Base-by-base conservation (phyloP, 2,888 invertebrate genomes). In the Trissolcus brochymenae region DNA sequence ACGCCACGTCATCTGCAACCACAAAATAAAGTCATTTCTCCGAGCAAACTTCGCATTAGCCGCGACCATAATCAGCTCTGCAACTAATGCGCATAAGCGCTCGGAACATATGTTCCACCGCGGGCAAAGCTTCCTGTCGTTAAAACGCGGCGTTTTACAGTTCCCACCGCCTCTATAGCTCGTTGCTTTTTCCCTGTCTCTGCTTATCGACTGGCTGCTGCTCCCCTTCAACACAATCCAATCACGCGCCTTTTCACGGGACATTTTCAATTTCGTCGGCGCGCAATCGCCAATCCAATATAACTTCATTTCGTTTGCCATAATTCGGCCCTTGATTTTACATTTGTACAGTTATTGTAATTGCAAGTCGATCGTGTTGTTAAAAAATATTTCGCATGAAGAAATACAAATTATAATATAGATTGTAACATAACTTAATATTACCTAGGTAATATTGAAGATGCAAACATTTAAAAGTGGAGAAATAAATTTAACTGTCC, bases 91-190 rank as follows among this genome's bases (percentile, higher is more conserved):
- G 25, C 25, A 25, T 25, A 68, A 50, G 53, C 60, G 54, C 25
- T 43, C 79, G 82, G 84, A 87, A 88, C 88, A 88, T 81, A 82
- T 87, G 87, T 88, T 86, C 79, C 79, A 80, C 80, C 85, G 81
- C 82, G 79, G 62, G 73, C 82, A 83, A 86, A 85, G 81, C 85
- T 88, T 88, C 88, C 88, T 84, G 87, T 88, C 88, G 88, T 88
- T 87, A 88, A 88, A 87, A 80, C 78, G 78, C 83, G 82, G 78
- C 83, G 82, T 79, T 83, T 85, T 82, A 85, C 85, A 84, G 81
- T 83, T 81, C 76, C 79, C 81, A 81, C 83, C 85, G 83, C 35
- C 35, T 35, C 7, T 35, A 35, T 35, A 35, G 81, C 81, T 80
- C 79, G 78, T 25, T 70, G 25, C 62, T 76, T 67, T 67, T 64